phyloP scores from a whole-genome alignment of 2,888 invertebrate genomes.

The Xylota sylvarum region DNA sequence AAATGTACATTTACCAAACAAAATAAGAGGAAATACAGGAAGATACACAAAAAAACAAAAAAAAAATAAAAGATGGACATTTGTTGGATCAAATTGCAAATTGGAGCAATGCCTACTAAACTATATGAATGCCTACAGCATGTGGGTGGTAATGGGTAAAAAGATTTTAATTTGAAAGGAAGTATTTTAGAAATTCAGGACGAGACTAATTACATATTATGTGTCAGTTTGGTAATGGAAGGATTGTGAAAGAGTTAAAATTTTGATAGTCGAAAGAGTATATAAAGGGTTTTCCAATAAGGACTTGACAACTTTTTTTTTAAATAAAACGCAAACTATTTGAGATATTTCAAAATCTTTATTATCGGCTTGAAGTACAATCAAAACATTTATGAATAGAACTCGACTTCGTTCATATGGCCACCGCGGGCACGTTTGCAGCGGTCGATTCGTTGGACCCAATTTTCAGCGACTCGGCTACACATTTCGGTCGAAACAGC shows the following conservation, averaged over 20 bases:
- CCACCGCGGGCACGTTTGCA: no score
- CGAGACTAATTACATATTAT: conserved; percentile 12
- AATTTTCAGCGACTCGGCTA: no score
- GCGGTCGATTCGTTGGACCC: no score
- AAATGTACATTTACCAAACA: conserved; percentile 33
- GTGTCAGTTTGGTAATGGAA: neutral
- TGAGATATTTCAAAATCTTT: no score
- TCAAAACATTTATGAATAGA: no score
- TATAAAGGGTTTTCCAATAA: no score
- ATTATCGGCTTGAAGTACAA: no score
- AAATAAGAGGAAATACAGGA: conserved; percentile 8
- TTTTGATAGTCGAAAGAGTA: neutral
- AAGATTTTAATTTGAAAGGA: conserved; percentile 18
- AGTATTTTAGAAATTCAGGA: neutral
- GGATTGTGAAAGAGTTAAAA: neutral
- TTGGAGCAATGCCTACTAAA: conserved; percentile 2
- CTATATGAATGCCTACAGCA: neutral
- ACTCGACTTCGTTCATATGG: no score
- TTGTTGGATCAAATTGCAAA: conserved; percentile 37
- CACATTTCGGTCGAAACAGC: no score
- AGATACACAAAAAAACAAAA: neutral
- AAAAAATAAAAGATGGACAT: neutral
- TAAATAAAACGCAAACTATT: no score
- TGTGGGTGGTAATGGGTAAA: conserved; percentile 3
- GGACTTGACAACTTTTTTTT: no score